Base-by-base conservation (phyloP, 2,113 vertebrate species). In the Thryonomys swinderianus region DNA sequence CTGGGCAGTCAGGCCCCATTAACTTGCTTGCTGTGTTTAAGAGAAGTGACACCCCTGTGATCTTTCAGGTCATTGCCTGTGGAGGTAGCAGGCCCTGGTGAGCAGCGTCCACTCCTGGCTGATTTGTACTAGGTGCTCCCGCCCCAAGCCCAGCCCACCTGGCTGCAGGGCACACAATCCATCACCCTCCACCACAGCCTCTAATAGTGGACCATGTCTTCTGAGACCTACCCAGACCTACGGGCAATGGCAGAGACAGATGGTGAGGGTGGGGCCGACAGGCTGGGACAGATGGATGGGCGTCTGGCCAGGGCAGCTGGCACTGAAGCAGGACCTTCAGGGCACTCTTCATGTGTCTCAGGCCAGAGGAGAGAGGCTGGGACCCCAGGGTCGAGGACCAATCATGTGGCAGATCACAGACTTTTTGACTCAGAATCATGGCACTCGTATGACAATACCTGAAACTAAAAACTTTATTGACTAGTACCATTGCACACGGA, bases 251-350 rank as follows among this genome's bases (percentile, higher is more conserved):
- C 34, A 90, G 76, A 83, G 86, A 91, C 96, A 96, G 96, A 97
- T 95, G 90, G 95, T 90, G 85, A 80, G 64, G 85, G 80, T 83
- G 78, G 93, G 71, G 40, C 30, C 1, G 32, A 80, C 64, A 76
- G 61, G n/a, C 92, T 0, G 0, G 93, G 96, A 95, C 97, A 95
- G 95, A 96, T 95, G 97, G 96, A 73, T 90, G 61, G 88, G 79
- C 42, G 25, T 91, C 83, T 93, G 86, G 96, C 93, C 0, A 27
- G 90, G 91, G 82, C n/a, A 9, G 74, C 73, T 95, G 95, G 89
- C 94, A 94, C 69, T 17, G 80, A 96, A 64, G 88, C 6, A 0
- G 53, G 42, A 59, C 62, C 83, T 86, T 85, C 48, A 67, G 80
- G 95, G 80, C 30, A 62, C 78, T 80, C 88, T 69, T 90, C 32